Evolutionary conservation across 2,797 vertebrate genomes (phyloP), one percentile per base, ranked within the genome.

Genomic region (Podargus strigoides): DNA sequence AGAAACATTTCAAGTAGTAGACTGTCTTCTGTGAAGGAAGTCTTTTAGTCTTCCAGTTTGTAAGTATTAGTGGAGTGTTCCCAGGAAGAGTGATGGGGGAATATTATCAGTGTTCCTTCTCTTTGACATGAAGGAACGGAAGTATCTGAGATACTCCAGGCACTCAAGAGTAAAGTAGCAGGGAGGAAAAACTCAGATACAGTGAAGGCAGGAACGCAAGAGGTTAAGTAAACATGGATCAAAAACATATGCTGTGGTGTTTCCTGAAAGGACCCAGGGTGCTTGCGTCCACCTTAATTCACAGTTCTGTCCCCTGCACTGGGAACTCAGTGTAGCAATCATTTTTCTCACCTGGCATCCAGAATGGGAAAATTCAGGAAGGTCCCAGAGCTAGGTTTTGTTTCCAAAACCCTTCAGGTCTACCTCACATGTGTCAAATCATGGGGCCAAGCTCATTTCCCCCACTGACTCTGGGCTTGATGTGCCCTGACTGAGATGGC

Each of bases 381-480:
- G 23, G 32, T 59, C 55, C 28, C 44, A 52, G 39, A 67, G 19
- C 28, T 62, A 24, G 9, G 13, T 63, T 11, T 14, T 82, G 56
- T 47, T 68, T 68, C 50, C 50, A 49, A 21, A 39, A 7, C 1
- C 1, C 24, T 67, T 63, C 37, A 19, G 21, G 5, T 59, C 59
- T 78, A 42, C 24, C 20, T 78, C 24, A 20, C 30, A 26, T 1
- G 0, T 26, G 14, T 34, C 39, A 59, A 32, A 59, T 34, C 37
- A 59, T 6, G 18, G 36, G 12, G 12, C 24, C 0, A 1, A 18
- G 22, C 28, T 75, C 22, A 23, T 36, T 62, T 74, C 24, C 21
- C 14, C 8, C 22, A 7, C 4, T 34, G 44, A 41, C 10, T 23
- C 28, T 12, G 12, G 6, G 16, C 17, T 28, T 1, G 0, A 24